Evolutionary conservation across 2,888 invertebrate genomes (phyloP).

Genomic region (Drosophila borealis): DNA sequence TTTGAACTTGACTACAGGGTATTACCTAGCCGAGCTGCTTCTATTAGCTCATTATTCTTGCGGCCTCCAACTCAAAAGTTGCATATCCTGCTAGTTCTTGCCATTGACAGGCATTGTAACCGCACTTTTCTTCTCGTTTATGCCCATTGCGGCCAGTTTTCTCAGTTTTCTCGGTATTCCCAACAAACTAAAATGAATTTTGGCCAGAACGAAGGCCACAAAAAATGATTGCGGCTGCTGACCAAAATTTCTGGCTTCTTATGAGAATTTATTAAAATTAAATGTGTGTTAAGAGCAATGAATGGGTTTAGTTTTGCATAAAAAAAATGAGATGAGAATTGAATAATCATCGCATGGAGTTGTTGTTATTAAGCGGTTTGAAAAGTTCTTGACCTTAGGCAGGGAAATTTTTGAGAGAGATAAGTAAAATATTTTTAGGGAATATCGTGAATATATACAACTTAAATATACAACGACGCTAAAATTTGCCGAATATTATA

Average conservation of each 20-base stretch:
- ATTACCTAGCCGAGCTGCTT: neutral
- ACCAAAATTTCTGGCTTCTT: slow-evolving; percentile 20
- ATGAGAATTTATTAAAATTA: slow-evolving; percentile 38
- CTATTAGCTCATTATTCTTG: slow-evolving; percentile 5
- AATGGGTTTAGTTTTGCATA: slow-evolving; percentile 4
- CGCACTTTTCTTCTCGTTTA: slow-evolving; percentile 45
- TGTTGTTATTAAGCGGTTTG: slow-evolving; percentile 10
- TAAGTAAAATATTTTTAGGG: too few species aligned
- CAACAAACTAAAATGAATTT: slow-evolving; percentile 38
- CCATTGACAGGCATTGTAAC: slow-evolving; percentile 51
- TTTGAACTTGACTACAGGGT: slow-evolving; percentile 1
- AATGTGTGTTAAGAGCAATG: slow-evolving; percentile 32
- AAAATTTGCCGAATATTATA: too few species aligned
- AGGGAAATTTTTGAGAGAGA: too few species aligned
- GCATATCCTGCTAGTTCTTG: slow-evolving; percentile 10
- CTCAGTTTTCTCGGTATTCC: slow-evolving; percentile 5
- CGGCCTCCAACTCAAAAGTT: slow-evolving; percentile 27
- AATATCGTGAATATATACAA: too few species aligned
- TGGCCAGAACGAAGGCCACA: slow-evolving; percentile 26
- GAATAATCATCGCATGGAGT: slow-evolving; percentile 5
- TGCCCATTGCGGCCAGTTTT: slow-evolving; percentile 36
- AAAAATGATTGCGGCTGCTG: slow-evolving; percentile 67
- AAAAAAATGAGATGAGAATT: slow-evolving; percentile 8
- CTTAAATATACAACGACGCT: too few species aligned
- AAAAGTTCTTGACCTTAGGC: neutral